A percentile compares a stretch with the other conserved stretches of the same genome.
phyloP scores from a whole-genome alignment of 2,888 invertebrate genomes.

The Drosophila pseudotakahashii region DNA sequence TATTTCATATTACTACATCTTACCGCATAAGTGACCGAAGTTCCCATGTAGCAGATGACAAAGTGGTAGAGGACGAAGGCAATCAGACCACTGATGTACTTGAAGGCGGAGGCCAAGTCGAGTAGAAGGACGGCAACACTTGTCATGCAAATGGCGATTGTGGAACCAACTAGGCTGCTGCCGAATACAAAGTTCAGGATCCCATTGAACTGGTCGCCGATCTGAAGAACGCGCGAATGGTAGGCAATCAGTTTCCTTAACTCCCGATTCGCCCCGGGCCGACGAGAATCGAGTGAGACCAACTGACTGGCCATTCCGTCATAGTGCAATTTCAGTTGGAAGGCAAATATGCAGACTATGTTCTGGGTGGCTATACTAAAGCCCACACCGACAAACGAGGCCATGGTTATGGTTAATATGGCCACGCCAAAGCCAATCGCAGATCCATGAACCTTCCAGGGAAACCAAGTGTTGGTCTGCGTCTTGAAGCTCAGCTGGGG shows the following conservation, averaged over 20 bases:
- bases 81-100: constrained; percentile 71
- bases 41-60: constrained; percentile 76
- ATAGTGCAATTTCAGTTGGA: constrained; percentile 73
- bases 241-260: constrained; percentile 62
- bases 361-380: constrained; percentile 66
- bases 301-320: constrained; percentile 64
- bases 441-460: constrained; percentile 69
- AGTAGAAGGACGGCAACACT: constrained; percentile 73
- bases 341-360: constrained; percentile 67
- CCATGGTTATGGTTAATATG: constrained; percentile 55
- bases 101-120: constrained; percentile 52
- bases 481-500: constrained; percentile 54
- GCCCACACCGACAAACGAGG: constrained; percentile 56
- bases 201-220: constrained; percentile 60
- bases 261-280: constrained; percentile 45
- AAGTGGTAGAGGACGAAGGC: constrained; percentile 71
- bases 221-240: constrained; percentile 67
- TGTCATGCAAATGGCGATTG: constrained; percentile 80
- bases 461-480: constrained; percentile 82
- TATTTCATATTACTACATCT: constrained; percentile 18
- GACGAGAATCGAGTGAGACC: constrained; percentile 50
- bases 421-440: constrained; percentile 35
- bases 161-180: constrained; percentile 73
- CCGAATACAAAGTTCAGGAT: constrained; percentile 74
- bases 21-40: constrained; percentile 69